These are phyloP conservation scores for Anniella stebbinsi DNA, from an alignment of 2,797 vertebrate species.

Conservation along the genomic window DNA sequence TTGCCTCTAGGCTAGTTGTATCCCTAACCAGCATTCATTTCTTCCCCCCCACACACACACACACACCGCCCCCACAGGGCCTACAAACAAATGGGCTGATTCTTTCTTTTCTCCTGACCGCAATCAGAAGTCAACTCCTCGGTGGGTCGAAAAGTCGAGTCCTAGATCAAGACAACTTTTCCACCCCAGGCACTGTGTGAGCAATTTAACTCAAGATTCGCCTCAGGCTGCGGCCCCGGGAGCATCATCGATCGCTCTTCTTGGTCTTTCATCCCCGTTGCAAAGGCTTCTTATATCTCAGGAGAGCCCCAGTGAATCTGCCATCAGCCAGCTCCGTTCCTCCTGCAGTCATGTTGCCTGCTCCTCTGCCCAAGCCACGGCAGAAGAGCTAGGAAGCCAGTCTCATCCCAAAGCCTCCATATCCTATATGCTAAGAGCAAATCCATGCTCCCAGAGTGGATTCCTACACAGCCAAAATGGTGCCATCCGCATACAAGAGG, in stretches of 20 bases:
- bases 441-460: not conserved
- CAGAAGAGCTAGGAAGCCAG: not conserved
- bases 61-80: too few relatives aligned
- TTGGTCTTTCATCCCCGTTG: not conserved
- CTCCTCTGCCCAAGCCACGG: fast-evolving
- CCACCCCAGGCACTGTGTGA: not conserved
- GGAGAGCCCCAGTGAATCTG: not conserved
- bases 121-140: not conserved
- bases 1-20: not conserved
- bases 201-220: not conserved
- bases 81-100: too few relatives aligned
- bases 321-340: not conserved
- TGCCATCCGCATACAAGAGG: too few relatives aligned
- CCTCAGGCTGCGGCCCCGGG: not conserved
- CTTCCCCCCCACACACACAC: too few relatives aligned
- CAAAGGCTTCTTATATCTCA: not conserved
- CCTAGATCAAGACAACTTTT: not conserved
- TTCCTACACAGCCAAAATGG: not conserved
- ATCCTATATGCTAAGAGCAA: not conserved
- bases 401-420: too few relatives aligned
- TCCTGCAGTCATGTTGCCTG: fast-evolving
- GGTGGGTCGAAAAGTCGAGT: not conserved
- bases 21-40: not conserved
- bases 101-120: not conserved
- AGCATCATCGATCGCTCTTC: not conserved